A percentile compares a stretch with the other conserved stretches of the same genome.
phyloP scores from a whole-genome alignment of 2,113 vertebrate genomes.

The Murina feae region DNA sequence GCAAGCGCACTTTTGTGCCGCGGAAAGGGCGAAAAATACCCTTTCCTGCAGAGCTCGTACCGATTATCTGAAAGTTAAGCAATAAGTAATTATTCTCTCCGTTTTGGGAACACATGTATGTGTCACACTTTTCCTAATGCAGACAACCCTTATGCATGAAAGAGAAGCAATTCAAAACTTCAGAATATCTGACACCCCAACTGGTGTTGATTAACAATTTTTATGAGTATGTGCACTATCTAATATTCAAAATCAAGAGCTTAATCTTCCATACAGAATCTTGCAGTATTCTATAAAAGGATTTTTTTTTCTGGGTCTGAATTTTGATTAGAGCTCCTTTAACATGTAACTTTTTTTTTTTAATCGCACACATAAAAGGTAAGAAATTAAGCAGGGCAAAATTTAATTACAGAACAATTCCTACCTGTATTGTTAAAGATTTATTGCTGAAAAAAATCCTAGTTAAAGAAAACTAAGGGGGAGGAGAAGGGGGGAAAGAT shows the following conservation, averaged over 20 bases:
- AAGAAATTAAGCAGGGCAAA: conserved; percentile 90
- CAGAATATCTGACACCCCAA: conserved; percentile 13
- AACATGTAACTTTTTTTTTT: conserved; percentile 54
- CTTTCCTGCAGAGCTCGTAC: background rate
- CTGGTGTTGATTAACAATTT: conserved; percentile 68
- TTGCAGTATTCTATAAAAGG: conserved; percentile 30
- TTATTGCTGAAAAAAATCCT: conserved; percentile 96
- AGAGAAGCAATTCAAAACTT: conserved; percentile 52
- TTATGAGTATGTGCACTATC: conserved; percentile 28
- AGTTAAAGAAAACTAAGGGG: conserved; percentile 85
- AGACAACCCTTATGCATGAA: background rate
- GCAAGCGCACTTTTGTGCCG: background rate
- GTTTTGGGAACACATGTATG: background rate
- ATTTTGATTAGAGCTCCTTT: conserved; percentile 67
- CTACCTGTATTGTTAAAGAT: conserved; percentile 98
- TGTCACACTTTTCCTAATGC: background rate
- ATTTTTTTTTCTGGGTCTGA: conserved; percentile 22
- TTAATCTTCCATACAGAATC: conserved; percentile 76
- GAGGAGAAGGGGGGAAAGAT: conserved; percentile 84
- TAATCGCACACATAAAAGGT: conserved; percentile 77
- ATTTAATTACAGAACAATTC: conserved; percentile 95
- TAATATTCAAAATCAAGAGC: conserved; percentile 73
- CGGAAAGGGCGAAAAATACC: background rate
- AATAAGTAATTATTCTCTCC: background rate
- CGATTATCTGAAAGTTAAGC: background rate